phyloP scores from a whole-genome alignment of 2,888 invertebrate species.

The Branchipolynoe longqiensis region DNA sequence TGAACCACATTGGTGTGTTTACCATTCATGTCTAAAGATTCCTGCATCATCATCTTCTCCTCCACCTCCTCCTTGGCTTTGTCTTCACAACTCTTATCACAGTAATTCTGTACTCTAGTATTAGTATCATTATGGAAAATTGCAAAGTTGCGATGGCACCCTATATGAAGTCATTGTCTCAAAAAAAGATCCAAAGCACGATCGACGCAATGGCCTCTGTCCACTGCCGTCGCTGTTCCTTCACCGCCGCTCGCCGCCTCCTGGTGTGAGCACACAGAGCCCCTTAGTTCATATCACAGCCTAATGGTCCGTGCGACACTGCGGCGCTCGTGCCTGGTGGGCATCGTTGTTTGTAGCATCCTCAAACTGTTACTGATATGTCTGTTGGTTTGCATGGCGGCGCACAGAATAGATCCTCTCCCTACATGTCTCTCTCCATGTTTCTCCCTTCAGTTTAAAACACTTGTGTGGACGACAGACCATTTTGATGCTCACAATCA shows the following conservation, averaged over 20 bases:
- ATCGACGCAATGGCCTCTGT: too few relatives aligned
- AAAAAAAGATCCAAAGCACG: too few relatives aligned
- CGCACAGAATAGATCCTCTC: too few relatives aligned
- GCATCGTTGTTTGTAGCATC: not conserved
- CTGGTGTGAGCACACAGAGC: not conserved
- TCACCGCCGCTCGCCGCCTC: too few relatives aligned
- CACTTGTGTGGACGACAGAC: too few relatives aligned
- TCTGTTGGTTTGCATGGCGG: not conserved
- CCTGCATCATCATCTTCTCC: not conserved
- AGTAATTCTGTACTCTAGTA: slow-evolving; percentile 16
- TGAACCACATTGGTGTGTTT: slow-evolving; percentile 17
- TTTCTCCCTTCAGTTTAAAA: too few relatives aligned
- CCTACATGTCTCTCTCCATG: too few relatives aligned
- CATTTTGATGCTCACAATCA: too few relatives aligned
- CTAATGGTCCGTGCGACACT: not conserved
- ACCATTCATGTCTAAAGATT: not conserved
- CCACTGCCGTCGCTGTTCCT: too few relatives aligned
- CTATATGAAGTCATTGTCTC: too few relatives aligned
- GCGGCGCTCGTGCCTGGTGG: not conserved
- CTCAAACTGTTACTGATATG: not conserved
- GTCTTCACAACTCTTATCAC: slow-evolving; percentile 25
- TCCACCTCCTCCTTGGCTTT: not conserved
- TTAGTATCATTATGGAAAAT: slow-evolving; percentile 12
- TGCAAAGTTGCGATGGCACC: slow-evolving; percentile 1
- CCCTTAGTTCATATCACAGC: slow-evolving; percentile 16